Evolutionary conservation across 1,140 invertebrate species (phyloP).

Genomic region (Cepaea nemoralis): DNA sequence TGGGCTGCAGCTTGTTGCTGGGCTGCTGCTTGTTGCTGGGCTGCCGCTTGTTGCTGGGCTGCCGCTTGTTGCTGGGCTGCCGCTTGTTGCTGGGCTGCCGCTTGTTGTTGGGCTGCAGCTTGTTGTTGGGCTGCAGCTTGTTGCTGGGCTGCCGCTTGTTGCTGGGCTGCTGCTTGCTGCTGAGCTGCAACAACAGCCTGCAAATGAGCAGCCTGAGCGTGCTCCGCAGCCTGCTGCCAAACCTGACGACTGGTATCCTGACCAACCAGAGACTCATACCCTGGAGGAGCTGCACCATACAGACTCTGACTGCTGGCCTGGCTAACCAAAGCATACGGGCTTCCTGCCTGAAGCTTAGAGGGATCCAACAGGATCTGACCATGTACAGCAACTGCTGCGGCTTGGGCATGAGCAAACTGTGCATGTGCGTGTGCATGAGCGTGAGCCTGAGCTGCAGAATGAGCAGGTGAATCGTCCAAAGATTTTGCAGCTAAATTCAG

Average conservation of each 20-base stretch:
- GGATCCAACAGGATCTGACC: conserved; percentile 29
- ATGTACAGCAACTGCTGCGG: conserved; percentile 11
- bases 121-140: background rate
- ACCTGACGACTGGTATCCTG: conserved; percentile 5
- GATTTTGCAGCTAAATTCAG: conserved; percentile 18
- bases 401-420: conserved; percentile 21
- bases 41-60: conserved; percentile 11
- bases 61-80: no score
- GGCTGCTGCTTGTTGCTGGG: background rate
- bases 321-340: conserved; percentile 20
- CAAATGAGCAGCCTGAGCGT: conserved; percentile 26
- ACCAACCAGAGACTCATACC: conserved; percentile 15
- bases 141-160: background rate
- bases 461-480: background rate
- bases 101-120: background rate
- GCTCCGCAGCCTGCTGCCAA: conserved; percentile 36
- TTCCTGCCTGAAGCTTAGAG: conserved; percentile 3
- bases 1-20: background rate
- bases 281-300: conserved; percentile 33
- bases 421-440: background rate
- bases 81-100: background rate
- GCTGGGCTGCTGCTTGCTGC: conserved; percentile 10
- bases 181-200: conserved; percentile 29
- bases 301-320: conserved; percentile 31
- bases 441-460: background rate